These are phyloP conservation scores for Macrostomum lignano DNA, from an alignment of 1,140 invertebrate species.

Conservation along the genomic window DNA sequence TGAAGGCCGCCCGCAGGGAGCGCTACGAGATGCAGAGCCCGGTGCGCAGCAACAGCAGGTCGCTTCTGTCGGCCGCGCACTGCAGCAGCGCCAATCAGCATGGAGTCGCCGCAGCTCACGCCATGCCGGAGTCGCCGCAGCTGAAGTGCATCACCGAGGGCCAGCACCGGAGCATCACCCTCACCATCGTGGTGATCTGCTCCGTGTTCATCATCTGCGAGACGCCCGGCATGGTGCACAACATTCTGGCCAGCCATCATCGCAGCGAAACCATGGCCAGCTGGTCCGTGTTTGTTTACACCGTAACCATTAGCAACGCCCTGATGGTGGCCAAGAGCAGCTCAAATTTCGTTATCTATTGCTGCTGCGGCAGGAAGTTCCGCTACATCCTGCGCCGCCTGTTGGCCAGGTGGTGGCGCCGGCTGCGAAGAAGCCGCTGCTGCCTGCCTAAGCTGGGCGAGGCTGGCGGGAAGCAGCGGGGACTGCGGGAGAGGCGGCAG, in stretches of 20 bases:
- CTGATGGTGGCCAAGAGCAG: slow-evolving; percentile 5
- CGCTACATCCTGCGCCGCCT: slow-evolving; percentile 1
- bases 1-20: not conserved
- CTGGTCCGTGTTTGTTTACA: slow-evolving; percentile 2
- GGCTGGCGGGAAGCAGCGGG: too few relatives aligned
- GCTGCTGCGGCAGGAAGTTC: slow-evolving; percentile 6
- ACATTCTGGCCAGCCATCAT: slow-evolving; percentile 1
- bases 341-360: slow-evolving; percentile 6
- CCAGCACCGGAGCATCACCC: slow-evolving; percentile 1
- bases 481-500: too few relatives aligned
- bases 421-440: too few relatives aligned
- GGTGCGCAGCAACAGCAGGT: not conserved
- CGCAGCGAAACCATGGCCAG: not conserved
- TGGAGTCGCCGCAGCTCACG: not conserved
- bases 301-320: slow-evolving; percentile 4
- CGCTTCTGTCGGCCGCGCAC: not conserved
- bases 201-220: slow-evolving; percentile 5
- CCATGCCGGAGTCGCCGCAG: not conserved
- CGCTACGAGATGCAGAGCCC: not conserved
- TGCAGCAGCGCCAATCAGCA: not conserved
- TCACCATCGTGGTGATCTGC: slow-evolving; percentile 2
- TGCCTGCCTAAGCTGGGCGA: too few relatives aligned
- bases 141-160: not conserved
- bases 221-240: slow-evolving; percentile 6
- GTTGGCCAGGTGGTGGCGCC: too few relatives aligned